Conservation (phyloP, 2,113 vertebrate species). For the human region GRCh38 chr1:13903501-13904000, state of each 20-base stretch:
- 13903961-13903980: too few relatives aligned
- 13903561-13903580: not conserved
- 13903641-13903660: not conserved
- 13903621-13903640: not conserved
- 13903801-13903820: not conserved
- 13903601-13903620: not conserved
- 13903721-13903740: not conserved
- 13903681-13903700: too few relatives aligned
- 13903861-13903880: not conserved
- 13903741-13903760: not conserved
- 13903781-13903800: not conserved
- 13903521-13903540: not conserved
- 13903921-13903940: not conserved
- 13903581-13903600: not conserved
- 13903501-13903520: rapidly evolving
- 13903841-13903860: not conserved
- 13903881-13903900: not conserved
- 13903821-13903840: not conserved
- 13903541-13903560: too few relatives aligned
- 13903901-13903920: not conserved
- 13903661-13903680: not conserved
- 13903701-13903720: not conserved
- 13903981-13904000: not conserved
- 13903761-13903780: not conserved
- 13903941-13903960: not conserved